phyloP scores from a whole-genome alignment of 1,140 invertebrate species.

The Conopomorpha cramerella region DNA sequence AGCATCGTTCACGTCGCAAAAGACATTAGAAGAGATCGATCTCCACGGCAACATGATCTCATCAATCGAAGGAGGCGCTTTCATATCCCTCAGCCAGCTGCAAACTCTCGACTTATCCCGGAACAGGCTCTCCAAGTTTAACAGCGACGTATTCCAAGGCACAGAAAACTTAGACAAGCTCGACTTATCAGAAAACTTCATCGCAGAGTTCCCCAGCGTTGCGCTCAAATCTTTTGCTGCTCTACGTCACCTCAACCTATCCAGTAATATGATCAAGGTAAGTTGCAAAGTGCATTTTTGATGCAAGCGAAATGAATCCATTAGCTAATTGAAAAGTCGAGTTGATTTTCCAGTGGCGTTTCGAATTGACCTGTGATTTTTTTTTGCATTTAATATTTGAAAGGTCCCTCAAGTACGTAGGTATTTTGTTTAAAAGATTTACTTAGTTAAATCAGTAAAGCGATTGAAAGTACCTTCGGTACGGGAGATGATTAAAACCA shows the following conservation, averaged over 20 bases:
- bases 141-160: conserved; percentile 81
- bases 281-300: too few species aligned
- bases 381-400: too few species aligned
- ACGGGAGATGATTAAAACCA: too few species aligned
- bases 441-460: too few species aligned
- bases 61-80: conserved; percentile 73
- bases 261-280: conserved; percentile 82
- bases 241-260: conserved; percentile 76
- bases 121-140: conserved; percentile 77
- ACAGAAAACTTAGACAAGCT: conserved; percentile 74
- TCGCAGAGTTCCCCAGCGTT: conserved; percentile 77
- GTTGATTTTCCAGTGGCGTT: too few species aligned
- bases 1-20: conserved; percentile 69
- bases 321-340: not conserved
- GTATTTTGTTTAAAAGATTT: too few species aligned
- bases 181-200: conserved; percentile 84
- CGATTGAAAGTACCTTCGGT: too few species aligned
- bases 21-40: conserved; percentile 72
- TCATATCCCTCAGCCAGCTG: conserved; percentile 69
- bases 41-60: conserved; percentile 77
- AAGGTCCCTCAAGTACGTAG: too few species aligned
- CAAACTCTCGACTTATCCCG: conserved; percentile 72
- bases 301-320: too few species aligned
- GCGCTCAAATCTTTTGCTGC: conserved; percentile 71
- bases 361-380: too few species aligned